These are phyloP conservation scores for Rhabdomys dilectus DNA, from an alignment of 2,113 vertebrate genomes.

Conservation along the genomic window DNA sequence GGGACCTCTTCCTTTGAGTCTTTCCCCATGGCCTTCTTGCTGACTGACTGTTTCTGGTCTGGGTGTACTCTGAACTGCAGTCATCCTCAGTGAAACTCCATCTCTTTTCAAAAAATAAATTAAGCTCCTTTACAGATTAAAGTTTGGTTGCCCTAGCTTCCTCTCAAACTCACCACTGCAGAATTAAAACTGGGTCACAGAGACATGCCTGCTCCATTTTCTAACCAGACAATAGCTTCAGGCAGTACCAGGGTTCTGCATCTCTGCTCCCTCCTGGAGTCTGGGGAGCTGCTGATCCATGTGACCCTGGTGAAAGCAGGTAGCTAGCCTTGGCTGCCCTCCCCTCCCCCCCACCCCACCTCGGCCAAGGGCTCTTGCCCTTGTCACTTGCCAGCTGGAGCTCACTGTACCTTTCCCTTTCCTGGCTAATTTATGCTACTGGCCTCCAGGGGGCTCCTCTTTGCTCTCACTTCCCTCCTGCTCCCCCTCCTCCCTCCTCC, in stretches of 20 bases:
- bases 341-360: background rate
- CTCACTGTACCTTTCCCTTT: background rate
- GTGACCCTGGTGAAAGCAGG: background rate
- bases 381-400: background rate
- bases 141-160: constrained; percentile 46
- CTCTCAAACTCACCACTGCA: background rate
- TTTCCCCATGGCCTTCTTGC: background rate
- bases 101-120: constrained; percentile 26
- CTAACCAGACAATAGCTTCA: constrained; percentile 22
- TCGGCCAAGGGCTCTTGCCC: background rate
- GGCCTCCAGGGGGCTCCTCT: background rate
- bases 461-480: background rate
- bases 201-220: constrained; percentile 57
- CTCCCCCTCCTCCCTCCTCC: background rate
- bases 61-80: background rate
- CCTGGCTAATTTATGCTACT: background rate
- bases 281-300: background rate
- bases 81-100: background rate
- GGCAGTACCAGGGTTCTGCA: background rate
- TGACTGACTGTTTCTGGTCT: constrained; percentile 42
- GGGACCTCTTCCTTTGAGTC: background rate
- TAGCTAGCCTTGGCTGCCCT: too few species aligned
- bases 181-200: constrained; percentile 66
- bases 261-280: background rate
- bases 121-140: constrained; percentile 75